Conservation (phyloP, 1,140 invertebrate genomes). For the Cryptotermes secundus region DNA sequence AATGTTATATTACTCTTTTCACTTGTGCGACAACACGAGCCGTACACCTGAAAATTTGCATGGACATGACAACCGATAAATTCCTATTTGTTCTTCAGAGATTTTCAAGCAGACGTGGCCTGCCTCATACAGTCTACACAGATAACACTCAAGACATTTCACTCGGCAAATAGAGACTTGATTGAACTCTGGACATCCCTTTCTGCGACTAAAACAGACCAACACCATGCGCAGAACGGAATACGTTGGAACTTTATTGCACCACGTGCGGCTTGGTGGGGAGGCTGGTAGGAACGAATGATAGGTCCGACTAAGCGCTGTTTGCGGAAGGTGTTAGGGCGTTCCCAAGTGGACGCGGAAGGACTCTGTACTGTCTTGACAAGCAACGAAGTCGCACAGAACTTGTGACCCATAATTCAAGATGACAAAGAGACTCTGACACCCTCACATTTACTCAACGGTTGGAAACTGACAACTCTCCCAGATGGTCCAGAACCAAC, state of each 20-base stretch:
- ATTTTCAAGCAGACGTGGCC: not conserved
- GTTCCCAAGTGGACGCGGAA: not conserved
- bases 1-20: too few species aligned
- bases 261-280: slow-evolving; percentile 25
- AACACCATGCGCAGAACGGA: not conserved
- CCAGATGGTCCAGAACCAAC: not conserved
- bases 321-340: not conserved
- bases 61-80: too few species aligned
- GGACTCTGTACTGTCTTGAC: not conserved
- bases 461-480: not conserved
- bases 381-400: not conserved
- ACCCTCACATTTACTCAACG: not conserved
- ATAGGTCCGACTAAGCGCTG: not conserved
- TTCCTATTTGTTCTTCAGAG: not conserved
- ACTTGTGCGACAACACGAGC: too few species aligned
- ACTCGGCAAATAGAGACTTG: not conserved
- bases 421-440: not conserved
- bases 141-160: not conserved
- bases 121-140: not conserved
- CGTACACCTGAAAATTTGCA: too few species aligned
- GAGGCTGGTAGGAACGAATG: slow-evolving; percentile 20
- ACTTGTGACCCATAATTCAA: not conserved
- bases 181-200: not conserved
- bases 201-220: not conserved
- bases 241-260: not conserved